Conservation (phyloP, 2,113 vertebrate species). For the Rhipidura dahli region DNA sequence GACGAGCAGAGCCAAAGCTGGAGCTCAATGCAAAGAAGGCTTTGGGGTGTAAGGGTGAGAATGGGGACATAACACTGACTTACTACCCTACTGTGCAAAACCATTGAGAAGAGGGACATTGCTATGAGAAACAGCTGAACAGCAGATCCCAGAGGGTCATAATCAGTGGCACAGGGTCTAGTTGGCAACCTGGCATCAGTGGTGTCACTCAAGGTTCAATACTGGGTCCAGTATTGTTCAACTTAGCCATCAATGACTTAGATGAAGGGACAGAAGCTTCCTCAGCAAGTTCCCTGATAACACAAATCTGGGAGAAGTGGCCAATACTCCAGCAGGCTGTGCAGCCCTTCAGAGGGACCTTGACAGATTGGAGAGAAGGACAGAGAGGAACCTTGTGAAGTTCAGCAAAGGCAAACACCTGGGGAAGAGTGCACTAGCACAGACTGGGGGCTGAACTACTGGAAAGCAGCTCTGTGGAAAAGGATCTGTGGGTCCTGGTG, state of each 20-base stretch:
- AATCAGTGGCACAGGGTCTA: neutral
- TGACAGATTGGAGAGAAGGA: neutral
- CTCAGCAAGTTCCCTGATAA: neutral
- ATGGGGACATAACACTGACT: neutral
- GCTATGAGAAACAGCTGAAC: neutral
- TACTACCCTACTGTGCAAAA: neutral
- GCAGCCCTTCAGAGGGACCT: neutral
- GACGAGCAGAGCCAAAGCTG: neutral
- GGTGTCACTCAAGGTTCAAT: neutral
- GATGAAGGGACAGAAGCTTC: neutral
- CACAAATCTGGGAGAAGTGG: neutral
- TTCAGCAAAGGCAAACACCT: neutral
- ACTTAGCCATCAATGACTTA: neutral
- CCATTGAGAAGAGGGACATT: rapidly evolving
- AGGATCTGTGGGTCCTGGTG: neutral
- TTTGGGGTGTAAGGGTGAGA: neutral
- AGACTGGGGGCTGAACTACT: neutral
- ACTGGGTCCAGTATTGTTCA: neutral
- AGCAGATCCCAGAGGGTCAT: neutral
- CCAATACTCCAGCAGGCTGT: rapidly evolving
- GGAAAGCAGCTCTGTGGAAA: neutral
- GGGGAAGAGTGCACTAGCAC: neutral
- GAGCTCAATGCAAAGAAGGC: neutral
- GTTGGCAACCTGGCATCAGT: neutral
- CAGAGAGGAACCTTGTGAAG: neutral